Evolutionary conservation across 2,797 vertebrate species (phyloP).

Genomic region (Micrastur ruficollis): DNA sequence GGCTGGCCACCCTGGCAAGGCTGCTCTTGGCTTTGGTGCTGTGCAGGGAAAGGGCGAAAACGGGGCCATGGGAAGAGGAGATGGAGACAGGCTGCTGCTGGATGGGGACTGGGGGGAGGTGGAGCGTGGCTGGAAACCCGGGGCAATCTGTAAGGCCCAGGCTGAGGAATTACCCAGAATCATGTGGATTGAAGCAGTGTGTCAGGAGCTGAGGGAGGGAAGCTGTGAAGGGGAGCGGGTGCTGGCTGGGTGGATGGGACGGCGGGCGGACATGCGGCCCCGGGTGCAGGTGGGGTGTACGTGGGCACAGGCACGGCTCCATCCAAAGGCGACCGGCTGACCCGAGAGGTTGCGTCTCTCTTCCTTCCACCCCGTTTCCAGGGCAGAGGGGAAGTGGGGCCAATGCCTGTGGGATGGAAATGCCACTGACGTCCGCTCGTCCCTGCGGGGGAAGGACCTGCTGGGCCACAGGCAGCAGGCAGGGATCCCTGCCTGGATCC

Average conservation of each 20-base stretch:
- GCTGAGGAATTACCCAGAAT: neutral
- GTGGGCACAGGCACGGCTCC: neutral
- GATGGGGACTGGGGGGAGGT: neutral
- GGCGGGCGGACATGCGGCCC: accelerated
- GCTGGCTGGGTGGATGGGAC: neutral
- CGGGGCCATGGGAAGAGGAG: neutral
- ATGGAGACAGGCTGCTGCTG: neutral
- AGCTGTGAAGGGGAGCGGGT: accelerated
- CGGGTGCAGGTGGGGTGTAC: neutral
- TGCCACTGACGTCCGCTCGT: neutral
- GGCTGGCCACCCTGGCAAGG: accelerated
- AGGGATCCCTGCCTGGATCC: neutral
- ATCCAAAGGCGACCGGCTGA: neutral
- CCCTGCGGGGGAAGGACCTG: neutral
- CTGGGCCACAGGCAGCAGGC: neutral
- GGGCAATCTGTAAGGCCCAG: neutral
- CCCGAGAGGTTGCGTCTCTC: neutral
- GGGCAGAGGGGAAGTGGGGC: neutral
- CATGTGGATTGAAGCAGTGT: accelerated
- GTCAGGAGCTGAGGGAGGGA: neutral
- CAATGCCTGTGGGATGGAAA: neutral
- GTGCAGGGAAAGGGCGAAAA: neutral
- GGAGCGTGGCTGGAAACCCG: accelerated
- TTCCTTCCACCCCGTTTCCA: conserved; percentile 34
- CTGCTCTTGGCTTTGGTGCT: neutral